Base-by-base conservation (phyloP, 2,113 vertebrate species). In the Pagrus major region DNA sequence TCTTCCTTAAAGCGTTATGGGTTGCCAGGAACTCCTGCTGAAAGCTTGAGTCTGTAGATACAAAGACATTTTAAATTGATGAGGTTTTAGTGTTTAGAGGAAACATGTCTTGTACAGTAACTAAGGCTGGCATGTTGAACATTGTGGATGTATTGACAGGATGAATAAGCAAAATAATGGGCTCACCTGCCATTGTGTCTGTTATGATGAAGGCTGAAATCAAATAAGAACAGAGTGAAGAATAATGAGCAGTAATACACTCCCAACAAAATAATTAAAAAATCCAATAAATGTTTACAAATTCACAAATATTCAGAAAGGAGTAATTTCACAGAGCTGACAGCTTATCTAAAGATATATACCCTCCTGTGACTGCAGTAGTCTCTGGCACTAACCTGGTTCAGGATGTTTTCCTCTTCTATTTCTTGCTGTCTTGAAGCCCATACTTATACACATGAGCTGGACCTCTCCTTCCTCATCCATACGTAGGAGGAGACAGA, bases 1-100 rank as follows among this genome's bases (percentile, higher is more conserved):
- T 64, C 0, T 35, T 52, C 9, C 95, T 90, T 80, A 91, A 92
- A 15, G 39, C 9, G 6, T 95, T 95, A 83, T 95, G 95, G 9
- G 82, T 39, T 0, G 86, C 79, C 80, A 95, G 76, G 65, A 93
- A 93, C 71, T 88, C 90, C 21, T 84, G 20, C 59, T 87, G 37
- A 67, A 94, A 95, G 63, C 33, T 77, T 29, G 1, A n/a, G 65
- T 79, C 92, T 93, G 69, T 6, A 9, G 6, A 46, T 6, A 47
- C 25, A 65, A 23, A 55, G 1, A 42, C n/a, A 61, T 55, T 0
- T 64, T 35, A 0, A 31, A 18, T 1, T 29, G 4, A 64, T 27
- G 6, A 68, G 52, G 2, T 51, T n/a, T 46, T 21, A 29, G 46
- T 5, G 14, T 18, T 55, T 1, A 61, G 7, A 41, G 33, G 14